phyloP scores from a whole-genome alignment of 2,797 vertebrate species.

The Hephaestus fuliginosus region DNA sequence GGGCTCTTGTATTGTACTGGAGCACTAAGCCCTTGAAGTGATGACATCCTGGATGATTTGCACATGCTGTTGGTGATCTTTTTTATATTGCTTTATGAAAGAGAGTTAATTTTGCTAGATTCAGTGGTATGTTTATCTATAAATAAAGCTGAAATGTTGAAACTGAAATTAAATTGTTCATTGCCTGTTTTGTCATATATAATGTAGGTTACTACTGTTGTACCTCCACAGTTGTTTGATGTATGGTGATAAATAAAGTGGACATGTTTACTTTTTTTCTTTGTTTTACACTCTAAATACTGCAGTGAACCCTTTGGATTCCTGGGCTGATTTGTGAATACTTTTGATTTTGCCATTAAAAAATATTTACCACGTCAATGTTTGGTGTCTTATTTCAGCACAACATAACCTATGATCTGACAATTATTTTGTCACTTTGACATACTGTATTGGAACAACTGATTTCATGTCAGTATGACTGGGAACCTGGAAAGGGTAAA shows the following conservation, averaged over 20 bases:
- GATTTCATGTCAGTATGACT: too few relatives aligned
- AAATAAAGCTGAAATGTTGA: background rate
- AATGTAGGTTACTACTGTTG: background rate
- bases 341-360: too few relatives aligned
- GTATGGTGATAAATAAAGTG: background rate
- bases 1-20: background rate
- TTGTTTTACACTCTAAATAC: constrained; percentile 5
- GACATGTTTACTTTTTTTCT: background rate
- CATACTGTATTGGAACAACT: too few relatives aligned
- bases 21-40: background rate
- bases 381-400: too few relatives aligned
- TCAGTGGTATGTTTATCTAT: background rate
- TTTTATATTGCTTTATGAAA: background rate
- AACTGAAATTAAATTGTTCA: background rate
- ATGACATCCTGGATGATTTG: constrained; percentile 6
- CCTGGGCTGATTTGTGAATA: too few relatives aligned
- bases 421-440: too few relatives aligned
- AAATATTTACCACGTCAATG: too few relatives aligned
- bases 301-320: background rate
- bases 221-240: constrained; percentile 3
- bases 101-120: background rate
- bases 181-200: background rate
- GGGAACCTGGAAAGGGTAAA: too few relatives aligned
- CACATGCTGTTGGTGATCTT: background rate
- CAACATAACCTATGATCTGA: too few relatives aligned